Base-by-base conservation (phyloP, 2,888 invertebrate genomes). In the Ernsta delagoae region DNA sequence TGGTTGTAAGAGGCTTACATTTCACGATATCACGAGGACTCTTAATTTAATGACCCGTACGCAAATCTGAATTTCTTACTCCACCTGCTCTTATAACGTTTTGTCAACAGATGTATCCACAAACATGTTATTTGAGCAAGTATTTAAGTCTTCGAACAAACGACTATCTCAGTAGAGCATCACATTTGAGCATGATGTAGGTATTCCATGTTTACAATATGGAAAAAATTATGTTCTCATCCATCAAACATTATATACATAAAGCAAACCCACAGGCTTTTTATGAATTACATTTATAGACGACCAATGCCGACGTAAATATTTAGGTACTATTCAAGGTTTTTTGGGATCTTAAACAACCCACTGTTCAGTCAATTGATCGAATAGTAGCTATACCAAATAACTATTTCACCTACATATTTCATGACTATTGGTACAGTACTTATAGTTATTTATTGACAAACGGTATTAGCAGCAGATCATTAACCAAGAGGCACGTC, bases 61-160 rank as follows among this genome's bases (percentile, higher is more conserved):
- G 11, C 54, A 64, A 64, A 56, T 63, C 24, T n/a, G 9, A 53
- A 41, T 64, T 64, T 43, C 43, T n/a, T 63, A 54, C 54, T n/a
- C 12, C 64, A 31, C 24, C n/a, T 43, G 31, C 43, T 31, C 12
- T 64, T 56, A 64, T 0, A n/a, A 43, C 59, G n/a, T n/a, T 59
- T 43, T 16, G 31, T 36, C 34, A 57, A 57, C 57, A 57, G 16
- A 16, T 16, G 16, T 16, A 16, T 16, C 16, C 16, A 16, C 16
- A 16, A 16, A 16, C 16, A 16, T 16, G 16, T 16, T 16, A 16
- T 16, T 16, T 16, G 16, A 16, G 16, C 16, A 16, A 16, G 16
- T 59, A 5, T 5, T 57, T 43, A 41, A 24, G 39, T 39, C 8
- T 41, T 5, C 4, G 36, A 36, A 36, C 36, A 36, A 16, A 16